phyloP scores from a whole-genome alignment of 2,113 vertebrate genomes.

The Podarcis raffonei region DNA sequence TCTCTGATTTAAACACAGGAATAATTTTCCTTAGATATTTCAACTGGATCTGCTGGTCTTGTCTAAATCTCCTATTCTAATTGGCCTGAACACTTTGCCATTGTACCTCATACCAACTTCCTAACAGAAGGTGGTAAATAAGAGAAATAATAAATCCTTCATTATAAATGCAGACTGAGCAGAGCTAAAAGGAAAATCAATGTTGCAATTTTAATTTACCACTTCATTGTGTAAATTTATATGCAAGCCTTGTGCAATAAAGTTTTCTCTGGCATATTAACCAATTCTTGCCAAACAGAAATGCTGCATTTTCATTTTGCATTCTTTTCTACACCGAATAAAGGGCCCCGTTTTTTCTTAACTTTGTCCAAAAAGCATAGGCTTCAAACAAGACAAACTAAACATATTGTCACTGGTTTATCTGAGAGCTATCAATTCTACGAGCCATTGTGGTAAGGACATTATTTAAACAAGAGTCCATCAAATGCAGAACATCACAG shows the following conservation, averaged over 20 bases:
- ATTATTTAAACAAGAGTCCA: constrained; percentile 50
- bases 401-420: constrained; percentile 31
- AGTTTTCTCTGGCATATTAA: constrained; percentile 63
- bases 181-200: constrained; percentile 71
- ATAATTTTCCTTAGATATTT: neutral
- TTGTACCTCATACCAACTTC: constrained; percentile 24
- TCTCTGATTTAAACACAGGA: neutral
- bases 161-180: constrained; percentile 65
- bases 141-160: constrained; percentile 69
- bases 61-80: neutral
- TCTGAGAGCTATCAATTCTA: constrained; percentile 17
- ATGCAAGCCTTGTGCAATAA: constrained; percentile 50
- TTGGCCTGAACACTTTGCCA: neutral
- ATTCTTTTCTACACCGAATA: constrained; percentile 24
- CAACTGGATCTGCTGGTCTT: neutral
- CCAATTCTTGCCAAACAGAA: constrained; percentile 58
- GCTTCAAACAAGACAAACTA: constrained; percentile 29
- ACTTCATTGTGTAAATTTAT: constrained; percentile 69
- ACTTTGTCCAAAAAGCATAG: neutral
- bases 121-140: constrained; percentile 60
- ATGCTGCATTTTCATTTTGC: constrained; percentile 30
- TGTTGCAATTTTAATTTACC: constrained; percentile 68
- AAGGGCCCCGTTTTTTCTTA: neutral
- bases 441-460: constrained; percentile 40
- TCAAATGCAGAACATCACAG: constrained; percentile 53